Evolutionary conservation across 2,113 vertebrate genomes (phyloP).

Genomic region (Passer domesticus): DNA sequence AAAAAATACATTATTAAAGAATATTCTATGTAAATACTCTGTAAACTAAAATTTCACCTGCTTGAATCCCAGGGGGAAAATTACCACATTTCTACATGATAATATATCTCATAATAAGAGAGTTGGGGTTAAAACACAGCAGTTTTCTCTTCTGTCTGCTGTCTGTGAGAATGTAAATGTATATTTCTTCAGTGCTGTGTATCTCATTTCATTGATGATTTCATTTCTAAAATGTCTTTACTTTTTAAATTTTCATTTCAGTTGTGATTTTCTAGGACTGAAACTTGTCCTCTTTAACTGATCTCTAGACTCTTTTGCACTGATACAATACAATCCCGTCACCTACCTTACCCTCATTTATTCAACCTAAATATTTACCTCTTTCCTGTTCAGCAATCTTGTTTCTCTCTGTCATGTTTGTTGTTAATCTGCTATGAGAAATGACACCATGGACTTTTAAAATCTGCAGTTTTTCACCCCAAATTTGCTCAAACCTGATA

Average conservation of each 20-base stretch:
- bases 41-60: background rate
- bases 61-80: background rate
- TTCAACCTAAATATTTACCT: background rate
- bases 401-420: background rate
- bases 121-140: background rate
- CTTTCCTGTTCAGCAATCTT: background rate
- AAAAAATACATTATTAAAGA: constrained; percentile 28
- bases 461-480: background rate
- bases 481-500: background rate
- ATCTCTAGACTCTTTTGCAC: background rate
- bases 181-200: background rate
- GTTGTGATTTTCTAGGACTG: background rate
- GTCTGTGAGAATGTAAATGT: background rate
- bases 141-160: background rate
- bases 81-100: background rate
- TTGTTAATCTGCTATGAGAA: background rate
- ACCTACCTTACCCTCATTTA: no score
- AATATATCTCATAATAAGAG: background rate
- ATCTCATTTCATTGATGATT: background rate
- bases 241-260: background rate
- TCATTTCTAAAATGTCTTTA: background rate
- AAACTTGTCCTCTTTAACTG: background rate
- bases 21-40: background rate
- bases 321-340: background rate
- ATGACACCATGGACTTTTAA: background rate